A percentile compares a stretch with the other conserved stretches of the same genome.
Evolutionary conservation across 2,113 vertebrate genomes (phyloP).

Genomic region (Sinocyclocheilus maitianheensis): DNA sequence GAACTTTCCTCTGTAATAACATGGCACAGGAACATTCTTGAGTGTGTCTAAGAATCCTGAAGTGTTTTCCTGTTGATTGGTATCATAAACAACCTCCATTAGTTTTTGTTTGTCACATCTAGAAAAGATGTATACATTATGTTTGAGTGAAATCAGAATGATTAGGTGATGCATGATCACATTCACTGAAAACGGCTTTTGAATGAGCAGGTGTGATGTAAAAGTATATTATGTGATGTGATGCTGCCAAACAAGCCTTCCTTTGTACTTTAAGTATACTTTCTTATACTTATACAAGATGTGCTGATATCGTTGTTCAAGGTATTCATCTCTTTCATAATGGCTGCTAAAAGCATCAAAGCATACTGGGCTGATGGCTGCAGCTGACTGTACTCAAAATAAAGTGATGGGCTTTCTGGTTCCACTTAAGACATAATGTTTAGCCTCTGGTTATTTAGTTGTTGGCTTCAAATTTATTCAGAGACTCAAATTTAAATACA

Average conservation of each 20-base stretch:
- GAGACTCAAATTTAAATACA: neutral
- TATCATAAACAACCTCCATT: conserved; percentile 55
- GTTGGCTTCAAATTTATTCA: neutral
- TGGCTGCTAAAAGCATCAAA: neutral
- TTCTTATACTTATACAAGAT: neutral
- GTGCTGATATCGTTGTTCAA: neutral
- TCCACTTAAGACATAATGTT: neutral
- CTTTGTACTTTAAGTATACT: neutral
- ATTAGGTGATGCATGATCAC: conserved; percentile 1
- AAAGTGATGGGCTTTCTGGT: conserved; percentile 2
- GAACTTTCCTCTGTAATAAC: neutral
- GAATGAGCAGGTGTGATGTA: neutral
- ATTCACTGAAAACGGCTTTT: neutral
- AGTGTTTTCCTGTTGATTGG: conserved; percentile 49
- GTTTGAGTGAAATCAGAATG: conserved; percentile 56
- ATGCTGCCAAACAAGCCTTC: neutral
- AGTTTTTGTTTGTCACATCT: conserved; percentile 56
- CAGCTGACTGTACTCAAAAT: conserved; percentile 15
- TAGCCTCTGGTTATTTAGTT: conserved; percentile 13
- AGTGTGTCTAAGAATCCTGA: neutral
- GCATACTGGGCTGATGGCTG: neutral
- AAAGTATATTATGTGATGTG: neutral
- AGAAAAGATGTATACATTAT: conserved; percentile 55
- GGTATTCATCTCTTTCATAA: neutral
- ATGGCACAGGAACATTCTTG: neutral